A percentile compares a stretch with the other conserved stretches of the same genome.
Conservation (phyloP, 2,888 invertebrate genomes). For the Gisinianus flammeolus region DNA sequence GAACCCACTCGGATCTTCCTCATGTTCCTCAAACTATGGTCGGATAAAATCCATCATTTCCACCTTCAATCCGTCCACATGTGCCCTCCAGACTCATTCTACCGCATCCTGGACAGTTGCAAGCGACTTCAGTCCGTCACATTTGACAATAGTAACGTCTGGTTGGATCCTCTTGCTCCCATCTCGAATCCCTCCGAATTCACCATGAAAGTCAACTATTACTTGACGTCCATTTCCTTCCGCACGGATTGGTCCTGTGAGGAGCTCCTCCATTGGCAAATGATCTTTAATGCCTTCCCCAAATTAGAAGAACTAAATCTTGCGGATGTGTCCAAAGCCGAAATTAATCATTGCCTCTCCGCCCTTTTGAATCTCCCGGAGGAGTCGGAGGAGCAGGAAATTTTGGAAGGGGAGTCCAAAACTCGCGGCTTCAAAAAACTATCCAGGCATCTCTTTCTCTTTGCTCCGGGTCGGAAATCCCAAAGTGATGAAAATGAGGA, state of each 20-base stretch:
- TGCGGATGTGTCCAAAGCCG: conserved; percentile 12
- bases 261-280: conserved; percentile 19
- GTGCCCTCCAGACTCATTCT: conserved; percentile 28
- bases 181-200: not conserved
- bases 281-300: conserved; percentile 24
- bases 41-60: conserved; percentile 14
- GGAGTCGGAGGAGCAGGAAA: conserved; percentile 9
- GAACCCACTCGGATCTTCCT: conserved; percentile 28
- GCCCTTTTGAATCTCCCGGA: conserved; percentile 16
- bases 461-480: too few species aligned
- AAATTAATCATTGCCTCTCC: conserved; percentile 30
- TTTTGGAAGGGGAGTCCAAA: too few species aligned
- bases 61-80: conserved; percentile 19
- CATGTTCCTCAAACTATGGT: conserved; percentile 18
- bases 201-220: not conserved
- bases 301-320: conserved; percentile 27
- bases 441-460: not conserved
- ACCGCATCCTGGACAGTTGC: conserved; percentile 7
- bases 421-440: conserved; percentile 7
- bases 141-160: not conserved
- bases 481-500: not conserved
- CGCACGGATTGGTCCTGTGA: conserved; percentile 5
- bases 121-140: not conserved
- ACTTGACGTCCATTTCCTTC: conserved; percentile 15
- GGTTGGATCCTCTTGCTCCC: conserved; percentile 24